Evolutionary conservation across 2,888 invertebrate genomes (phyloP), one percentile per base, ranked within the genome.

Genomic region (Polydrusus tereticollis): DNA sequence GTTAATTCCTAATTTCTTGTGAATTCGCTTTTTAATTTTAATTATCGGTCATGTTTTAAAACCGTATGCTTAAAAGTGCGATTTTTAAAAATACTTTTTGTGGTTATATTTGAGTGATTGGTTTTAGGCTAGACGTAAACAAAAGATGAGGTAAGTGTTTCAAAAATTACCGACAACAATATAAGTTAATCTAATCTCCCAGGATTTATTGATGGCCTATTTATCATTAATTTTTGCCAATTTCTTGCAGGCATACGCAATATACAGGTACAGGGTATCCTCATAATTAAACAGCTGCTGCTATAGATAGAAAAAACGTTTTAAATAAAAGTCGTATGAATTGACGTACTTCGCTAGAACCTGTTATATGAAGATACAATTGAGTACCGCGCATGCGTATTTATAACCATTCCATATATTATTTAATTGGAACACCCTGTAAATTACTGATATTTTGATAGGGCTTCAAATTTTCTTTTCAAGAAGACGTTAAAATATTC

Each of bases 131-230:
- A 41, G 43, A 43, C 43, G 43, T 60, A 60, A 60, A 60, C 60
- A 60, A 60, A 60, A 5, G 38, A 60, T 60, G 60, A 60, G 60
- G 60, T 60, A 60, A 60, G 60, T 43, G 43, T 23, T 43, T 41
- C 43, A 59, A 59, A 59, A 60, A 60, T 10, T 55, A 29, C 29
- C 21, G n/a, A 47, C 5, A 45, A 20, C 20, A 45, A 21, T 45
- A 16, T 45, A 3, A 23, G n/a, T 21, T 47, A 21, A 47, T 47
- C 47, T 47, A 21, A 47, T 47, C 47, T 47, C 23, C 12, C 10
- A 45, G 8, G 45, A 45, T 45, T 20, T 18, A 45, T n/a, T n/a
- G n/a, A 7, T 10, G 45, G 45, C n/a, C 20, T 20, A 20, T 45
- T 21, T 8, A 10, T 8, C 45, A 18, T 21, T 45, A 0, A 3